Evolutionary conservation across 64 coral and sea anemone species (phyloP).

Genomic region (Montipora efflorescens): DNA sequence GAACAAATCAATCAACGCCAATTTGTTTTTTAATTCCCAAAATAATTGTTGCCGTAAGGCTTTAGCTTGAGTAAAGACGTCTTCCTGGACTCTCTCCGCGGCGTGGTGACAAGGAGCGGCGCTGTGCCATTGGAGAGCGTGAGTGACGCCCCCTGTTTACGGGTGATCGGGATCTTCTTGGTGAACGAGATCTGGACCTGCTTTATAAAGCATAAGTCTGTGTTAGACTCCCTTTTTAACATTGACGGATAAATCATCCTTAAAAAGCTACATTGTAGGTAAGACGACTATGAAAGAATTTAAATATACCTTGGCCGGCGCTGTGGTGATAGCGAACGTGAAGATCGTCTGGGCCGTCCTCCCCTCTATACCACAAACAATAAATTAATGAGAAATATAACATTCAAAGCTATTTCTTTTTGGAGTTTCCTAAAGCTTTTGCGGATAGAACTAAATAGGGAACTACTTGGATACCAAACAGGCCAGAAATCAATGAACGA

Average conservation of each 20-base stretch:
- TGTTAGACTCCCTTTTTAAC: not conserved
- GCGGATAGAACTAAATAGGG: no score
- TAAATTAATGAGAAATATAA: not conserved
- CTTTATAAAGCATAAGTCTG: constrained; percentile 18
- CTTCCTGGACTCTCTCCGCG: constrained; percentile 41
- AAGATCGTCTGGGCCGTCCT: constrained; percentile 12
- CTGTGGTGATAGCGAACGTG: constrained; percentile 4
- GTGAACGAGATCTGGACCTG: constrained; percentile 80
- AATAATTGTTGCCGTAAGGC: not conserved
- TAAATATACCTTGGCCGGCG: constrained; percentile 38
- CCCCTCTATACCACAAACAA: not conserved
- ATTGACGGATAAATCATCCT: no score
- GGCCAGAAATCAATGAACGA: no score
- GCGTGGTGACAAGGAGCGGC: constrained; percentile 66
- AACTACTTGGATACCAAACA: no score
- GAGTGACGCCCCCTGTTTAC: constrained; percentile 39
- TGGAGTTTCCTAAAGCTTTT: no score
- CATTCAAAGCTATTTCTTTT: not conserved
- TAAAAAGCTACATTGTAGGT: no score
- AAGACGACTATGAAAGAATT: no score
- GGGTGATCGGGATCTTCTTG: constrained; percentile 64
- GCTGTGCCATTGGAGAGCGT: constrained; percentile 31
- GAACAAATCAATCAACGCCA: not conserved
- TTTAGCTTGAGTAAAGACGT: constrained; percentile 29
- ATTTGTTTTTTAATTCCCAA: not conserved